phyloP scores from a whole-genome alignment of 2,113 vertebrate genomes.

The Nycticryphes semicollaris region DNA sequence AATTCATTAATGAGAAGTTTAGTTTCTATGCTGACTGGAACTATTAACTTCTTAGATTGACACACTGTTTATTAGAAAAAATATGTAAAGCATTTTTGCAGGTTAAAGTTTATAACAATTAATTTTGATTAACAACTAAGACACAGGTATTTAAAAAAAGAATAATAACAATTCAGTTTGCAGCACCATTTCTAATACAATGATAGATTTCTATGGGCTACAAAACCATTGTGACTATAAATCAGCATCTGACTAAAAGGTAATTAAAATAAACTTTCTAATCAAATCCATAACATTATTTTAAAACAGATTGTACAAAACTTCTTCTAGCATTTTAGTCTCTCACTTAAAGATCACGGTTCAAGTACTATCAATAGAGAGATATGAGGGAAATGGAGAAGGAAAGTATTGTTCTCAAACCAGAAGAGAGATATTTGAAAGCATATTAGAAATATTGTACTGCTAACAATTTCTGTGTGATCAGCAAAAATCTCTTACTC shows the following conservation, averaged over 20 bases:
- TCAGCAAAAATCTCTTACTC: neutral
- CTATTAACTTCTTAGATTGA: neutral
- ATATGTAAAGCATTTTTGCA: neutral
- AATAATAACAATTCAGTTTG: neutral
- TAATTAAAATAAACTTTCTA: neutral
- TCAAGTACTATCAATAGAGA: neutral
- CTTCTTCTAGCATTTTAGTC: neutral
- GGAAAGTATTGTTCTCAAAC: neutral
- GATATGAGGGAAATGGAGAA: neutral
- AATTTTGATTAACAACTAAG: neutral
- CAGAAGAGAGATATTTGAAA: neutral
- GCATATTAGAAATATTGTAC: neutral
- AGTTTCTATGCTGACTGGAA: neutral
- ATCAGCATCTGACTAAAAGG: neutral
- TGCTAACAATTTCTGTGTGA: neutral
- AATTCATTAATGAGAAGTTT: neutral
- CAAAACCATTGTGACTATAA: neutral
- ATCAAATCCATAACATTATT: neutral
- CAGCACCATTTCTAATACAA: neutral
- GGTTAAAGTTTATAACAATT: neutral
- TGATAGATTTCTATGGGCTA: neutral
- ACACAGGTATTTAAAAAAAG: neutral
- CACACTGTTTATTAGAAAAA: neutral
- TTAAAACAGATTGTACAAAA: neutral
- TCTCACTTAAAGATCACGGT: neutral